Percentiles rank a stretch among this genome's conserved stretches.
Evolutionary conservation across 2,888 invertebrate genomes (phyloP).

Genomic region (Cosmia trapezina): DNA sequence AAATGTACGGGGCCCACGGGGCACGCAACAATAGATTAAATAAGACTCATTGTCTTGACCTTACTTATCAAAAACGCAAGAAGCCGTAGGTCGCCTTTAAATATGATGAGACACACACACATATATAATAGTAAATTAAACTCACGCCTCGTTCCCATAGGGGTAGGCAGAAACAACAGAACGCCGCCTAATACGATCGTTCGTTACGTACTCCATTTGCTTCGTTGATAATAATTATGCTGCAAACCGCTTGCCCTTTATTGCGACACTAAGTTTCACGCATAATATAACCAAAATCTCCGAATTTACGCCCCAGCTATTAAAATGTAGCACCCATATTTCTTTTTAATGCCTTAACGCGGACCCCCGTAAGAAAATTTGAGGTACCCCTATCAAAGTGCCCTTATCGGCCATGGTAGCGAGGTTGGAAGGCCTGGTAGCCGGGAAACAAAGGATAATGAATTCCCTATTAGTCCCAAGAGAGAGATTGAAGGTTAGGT

Average conservation of each 20-base stretch:
- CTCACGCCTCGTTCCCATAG: too few relatives aligned
- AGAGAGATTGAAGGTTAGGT: conserved; percentile 59
- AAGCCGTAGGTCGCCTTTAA: too few relatives aligned
- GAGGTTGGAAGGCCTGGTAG: conserved; percentile 56
- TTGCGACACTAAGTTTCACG: neutral
- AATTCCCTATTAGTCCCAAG: conserved; percentile 71
- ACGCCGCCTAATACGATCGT: too few relatives aligned
- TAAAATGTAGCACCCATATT: conserved; percentile 41
- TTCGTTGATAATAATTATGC: too few relatives aligned
- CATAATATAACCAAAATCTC: neutral
- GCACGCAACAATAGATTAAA: too few relatives aligned
- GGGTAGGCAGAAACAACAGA: too few relatives aligned
- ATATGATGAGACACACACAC: too few relatives aligned
- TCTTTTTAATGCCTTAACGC: conserved; percentile 46
- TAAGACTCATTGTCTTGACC: too few relatives aligned
- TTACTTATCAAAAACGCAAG: too few relatives aligned
- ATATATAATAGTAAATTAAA: too few relatives aligned
- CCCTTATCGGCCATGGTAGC: conserved; percentile 53
- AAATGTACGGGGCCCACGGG: too few relatives aligned
- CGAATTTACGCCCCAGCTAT: conserved; percentile 8
- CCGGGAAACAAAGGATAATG: conserved; percentile 70
- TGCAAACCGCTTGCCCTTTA: neutral
- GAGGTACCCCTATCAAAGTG: conserved; percentile 55
- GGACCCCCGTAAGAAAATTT: conserved; percentile 56
- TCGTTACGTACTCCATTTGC: too few relatives aligned